Base-by-base conservation (phyloP, 1,140 invertebrate species). In the Lucilia sericata region DNA sequence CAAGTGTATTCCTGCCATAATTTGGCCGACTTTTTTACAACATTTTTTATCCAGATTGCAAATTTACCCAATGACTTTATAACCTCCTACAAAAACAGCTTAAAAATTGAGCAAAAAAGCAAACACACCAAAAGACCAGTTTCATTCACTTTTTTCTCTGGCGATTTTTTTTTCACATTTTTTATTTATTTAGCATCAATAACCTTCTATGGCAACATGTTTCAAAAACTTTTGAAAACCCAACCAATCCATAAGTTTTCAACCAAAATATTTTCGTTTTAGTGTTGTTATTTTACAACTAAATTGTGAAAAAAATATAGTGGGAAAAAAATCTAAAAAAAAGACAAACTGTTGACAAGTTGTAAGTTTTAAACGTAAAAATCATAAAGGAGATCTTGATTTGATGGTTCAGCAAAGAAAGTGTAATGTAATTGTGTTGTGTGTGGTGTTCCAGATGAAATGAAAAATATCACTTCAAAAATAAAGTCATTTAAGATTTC, bases 301-400 rank as follows among this genome's bases (percentile, higher is more conserved):
- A 19, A 19, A 70, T 14, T 2, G 2, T 7, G 14, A 60, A 17
- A 60, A 60, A 60, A 60, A 17, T 17, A 60, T n/a, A 17, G 5
- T n/a, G n/a, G 25, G 25, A n/a, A 60, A 60, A 17, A 60, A 13
- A 60, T 17, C 19, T 70, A 70, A 70, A 70, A 21, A 70, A 21
- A 70, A 25, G 65, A 70, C 65, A 70, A 70, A 70, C 65, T 70
- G 65, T 21, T 70, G 65, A 70, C 65, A 70, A 25, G 65, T 70
- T 60, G 14, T 42, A 42, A 55, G 51, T 55, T 55, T 55, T 55
- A 55, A 13, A 55, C 5, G 51, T 14, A 55, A 55, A n/a, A 17
- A 55, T 55, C n/a, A 60, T 60, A 21, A 70, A 10, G n/a, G n/a
- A 21, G 65, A 70, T 70, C 65, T 70, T 70, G 65, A 70, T 70